These are phyloP conservation scores for Physella acuta DNA, from an alignment of 1,140 invertebrate genomes.

Conservation along the genomic window DNA sequence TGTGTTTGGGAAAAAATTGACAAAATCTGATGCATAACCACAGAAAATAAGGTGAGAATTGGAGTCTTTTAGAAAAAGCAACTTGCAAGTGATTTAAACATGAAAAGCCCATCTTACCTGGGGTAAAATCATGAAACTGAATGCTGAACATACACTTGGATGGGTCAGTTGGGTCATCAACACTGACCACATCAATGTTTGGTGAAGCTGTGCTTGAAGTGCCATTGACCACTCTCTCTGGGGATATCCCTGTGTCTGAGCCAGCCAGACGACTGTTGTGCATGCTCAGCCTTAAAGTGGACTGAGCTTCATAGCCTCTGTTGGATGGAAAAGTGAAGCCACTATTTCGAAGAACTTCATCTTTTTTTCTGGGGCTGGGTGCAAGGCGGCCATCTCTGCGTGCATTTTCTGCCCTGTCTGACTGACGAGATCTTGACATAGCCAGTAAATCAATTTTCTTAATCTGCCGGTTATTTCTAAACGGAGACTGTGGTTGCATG, in stretches of 20 bases:
- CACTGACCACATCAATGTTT: conserved; percentile 24
- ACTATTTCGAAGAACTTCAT: conserved; percentile 23
- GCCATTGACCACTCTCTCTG: conserved; percentile 8
- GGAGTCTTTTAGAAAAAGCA: neutral
- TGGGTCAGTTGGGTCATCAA: conserved; percentile 22
- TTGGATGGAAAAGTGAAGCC: conserved; percentile 17
- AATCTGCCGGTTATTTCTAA: conserved; percentile 19
- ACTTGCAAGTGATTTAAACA: neutral
- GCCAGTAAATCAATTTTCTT: conserved; percentile 24
- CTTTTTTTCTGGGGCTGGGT: conserved; percentile 26
- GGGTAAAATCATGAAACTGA: conserved; percentile 23
- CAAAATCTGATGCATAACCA: neutral
- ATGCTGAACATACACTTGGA: conserved; percentile 23
- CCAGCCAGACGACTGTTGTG: neutral
- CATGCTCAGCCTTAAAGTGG: conserved; percentile 1
- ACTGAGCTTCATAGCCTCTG: conserved; percentile 10
- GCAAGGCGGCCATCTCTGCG: conserved; percentile 21
- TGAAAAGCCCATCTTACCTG: conserved; percentile 16
- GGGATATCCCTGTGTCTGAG: neutral
- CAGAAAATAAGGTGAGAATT: too few relatives aligned
- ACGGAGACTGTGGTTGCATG: conserved; percentile 22
- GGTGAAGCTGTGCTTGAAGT: conserved; percentile 13
- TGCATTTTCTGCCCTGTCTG: conserved; percentile 24
- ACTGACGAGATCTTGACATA: conserved; percentile 26
- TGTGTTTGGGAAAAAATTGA: neutral